Conservation (phyloP, 2,888 invertebrate genomes). For the Rotaria magnacalcarata region DNA sequence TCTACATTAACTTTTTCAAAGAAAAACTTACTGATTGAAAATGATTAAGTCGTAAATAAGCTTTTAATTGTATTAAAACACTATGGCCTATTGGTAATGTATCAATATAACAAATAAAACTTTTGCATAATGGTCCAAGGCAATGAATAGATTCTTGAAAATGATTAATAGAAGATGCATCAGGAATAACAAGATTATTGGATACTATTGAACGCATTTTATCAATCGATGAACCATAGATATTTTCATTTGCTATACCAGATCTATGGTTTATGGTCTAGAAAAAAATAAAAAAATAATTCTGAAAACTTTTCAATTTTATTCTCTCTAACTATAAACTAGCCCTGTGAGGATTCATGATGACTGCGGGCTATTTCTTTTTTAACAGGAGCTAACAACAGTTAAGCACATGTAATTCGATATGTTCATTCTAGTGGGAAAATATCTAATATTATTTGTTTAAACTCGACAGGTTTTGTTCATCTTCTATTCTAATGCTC, state of each 20-base stretch:
- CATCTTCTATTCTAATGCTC: no score
- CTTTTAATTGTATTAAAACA: conserved; percentile 19
- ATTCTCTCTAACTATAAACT: no score
- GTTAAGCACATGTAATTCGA: no score
- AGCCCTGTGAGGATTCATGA: no score
- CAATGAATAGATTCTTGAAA: background rate
- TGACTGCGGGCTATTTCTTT: no score
- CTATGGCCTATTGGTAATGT: conserved; percentile 14
- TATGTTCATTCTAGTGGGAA: no score
- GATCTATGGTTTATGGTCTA: background rate
- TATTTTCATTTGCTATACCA: background rate
- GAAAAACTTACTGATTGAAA: background rate
- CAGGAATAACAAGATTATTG: background rate
- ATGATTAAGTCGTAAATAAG: background rate
- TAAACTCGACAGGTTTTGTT: no score
- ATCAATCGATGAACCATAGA: background rate
- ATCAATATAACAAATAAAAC: conserved; percentile 15
- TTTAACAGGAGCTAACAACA: no score
- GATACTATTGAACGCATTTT: background rate
- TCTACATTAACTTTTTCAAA: background rate
- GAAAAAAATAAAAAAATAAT: background rate
- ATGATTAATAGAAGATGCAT: background rate
- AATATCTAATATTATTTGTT: no score
- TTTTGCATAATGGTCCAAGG: conserved; percentile 10
- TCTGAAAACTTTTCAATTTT: no score